Percentiles rank a stretch among this genome's conserved stretches.
Evolutionary conservation across 2,888 invertebrate genomes (phyloP).

Genomic region (Mystacides longicornis): DNA sequence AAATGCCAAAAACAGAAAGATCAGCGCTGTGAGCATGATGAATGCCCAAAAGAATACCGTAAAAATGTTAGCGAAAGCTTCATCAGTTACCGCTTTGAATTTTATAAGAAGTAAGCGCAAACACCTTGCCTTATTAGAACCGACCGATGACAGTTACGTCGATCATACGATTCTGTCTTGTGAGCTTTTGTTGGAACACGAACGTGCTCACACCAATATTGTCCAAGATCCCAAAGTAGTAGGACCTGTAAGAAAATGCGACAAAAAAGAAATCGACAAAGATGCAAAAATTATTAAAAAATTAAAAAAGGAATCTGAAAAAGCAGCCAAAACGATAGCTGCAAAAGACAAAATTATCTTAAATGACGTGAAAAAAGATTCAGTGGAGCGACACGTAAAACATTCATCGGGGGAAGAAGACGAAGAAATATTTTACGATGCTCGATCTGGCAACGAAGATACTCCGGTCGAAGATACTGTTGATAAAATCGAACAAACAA

Average conservation of each 20-base stretch:
- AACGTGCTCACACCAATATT: constrained; percentile 36
- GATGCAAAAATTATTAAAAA: not conserved
- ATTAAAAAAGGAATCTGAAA: constrained; percentile 1
- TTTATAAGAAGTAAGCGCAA: constrained; percentile 43
- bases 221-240: constrained; percentile 13
- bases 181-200: constrained; percentile 41
- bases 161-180: constrained; percentile 39
- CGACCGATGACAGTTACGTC: constrained; percentile 33
- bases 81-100: constrained; percentile 42
- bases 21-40: constrained; percentile 19
- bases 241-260: constrained; percentile 7
- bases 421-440: constrained; percentile 22
- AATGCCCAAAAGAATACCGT: constrained; percentile 24
- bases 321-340: not conserved
- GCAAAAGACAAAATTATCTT: not conserved
- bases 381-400: not conserved
- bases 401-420: constrained; percentile 7
- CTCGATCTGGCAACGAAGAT: constrained; percentile 10
- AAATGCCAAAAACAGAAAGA: constrained; percentile 33
- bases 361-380: not conserved
- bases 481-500: not conserved
- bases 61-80: constrained; percentile 33
- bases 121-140: constrained; percentile 35
- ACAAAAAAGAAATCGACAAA: constrained; percentile 1
- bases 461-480: not conserved